Percentiles rank a stretch among this genome's conserved stretches.
These are phyloP conservation scores for Pollimyrus isidori DNA, from an alignment of 2,113 vertebrate species.

Conservation along the genomic window DNA sequence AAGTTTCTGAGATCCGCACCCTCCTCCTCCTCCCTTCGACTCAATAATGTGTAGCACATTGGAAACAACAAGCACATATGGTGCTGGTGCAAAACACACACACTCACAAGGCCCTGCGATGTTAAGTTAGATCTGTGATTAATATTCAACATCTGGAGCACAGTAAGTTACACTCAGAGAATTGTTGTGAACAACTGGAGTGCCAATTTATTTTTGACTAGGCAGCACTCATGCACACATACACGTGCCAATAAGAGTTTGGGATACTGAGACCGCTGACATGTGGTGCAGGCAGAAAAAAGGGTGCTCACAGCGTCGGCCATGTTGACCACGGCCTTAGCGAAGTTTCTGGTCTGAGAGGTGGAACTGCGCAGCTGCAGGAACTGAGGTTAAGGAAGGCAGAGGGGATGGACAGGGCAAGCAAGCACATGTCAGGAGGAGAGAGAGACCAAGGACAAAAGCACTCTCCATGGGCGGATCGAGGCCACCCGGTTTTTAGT, in stretches of 20 bases:
- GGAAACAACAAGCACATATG: background rate
- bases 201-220: background rate
- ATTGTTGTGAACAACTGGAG: background rate
- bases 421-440: background rate
- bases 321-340: constrained; percentile 95
- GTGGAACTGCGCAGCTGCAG: constrained; percentile 74
- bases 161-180: background rate
- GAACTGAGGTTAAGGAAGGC: constrained; percentile 59
- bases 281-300: background rate
- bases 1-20: background rate
- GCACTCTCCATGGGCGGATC: background rate
- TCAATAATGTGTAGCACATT: background rate
- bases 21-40: background rate
- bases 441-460: background rate
- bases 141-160: background rate
- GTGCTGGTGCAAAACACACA: background rate
- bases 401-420: background rate
- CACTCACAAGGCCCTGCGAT: background rate
- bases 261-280: background rate
- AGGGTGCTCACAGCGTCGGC: constrained; percentile 76
- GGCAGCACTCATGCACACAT: background rate
- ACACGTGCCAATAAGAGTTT: background rate
- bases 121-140: background rate
- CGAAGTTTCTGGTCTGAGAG: constrained; percentile 86
- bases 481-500: background rate